Conservation (phyloP, 2,797 vertebrate species). For the Mycteria americana region DNA sequence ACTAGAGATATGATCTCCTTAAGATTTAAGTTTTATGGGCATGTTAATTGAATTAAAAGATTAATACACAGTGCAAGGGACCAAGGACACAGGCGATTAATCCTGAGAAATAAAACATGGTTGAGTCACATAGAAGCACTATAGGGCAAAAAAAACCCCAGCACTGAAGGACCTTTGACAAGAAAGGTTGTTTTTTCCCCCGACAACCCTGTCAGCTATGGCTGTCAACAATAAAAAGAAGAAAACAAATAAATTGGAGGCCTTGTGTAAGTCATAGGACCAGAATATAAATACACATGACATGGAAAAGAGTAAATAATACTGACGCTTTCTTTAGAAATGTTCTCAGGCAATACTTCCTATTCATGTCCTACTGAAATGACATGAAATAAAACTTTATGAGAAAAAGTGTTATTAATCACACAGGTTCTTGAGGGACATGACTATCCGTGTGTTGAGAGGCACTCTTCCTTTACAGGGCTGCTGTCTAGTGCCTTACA, state of each 20-base stretch:
- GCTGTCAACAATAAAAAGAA: constrained; percentile 48
- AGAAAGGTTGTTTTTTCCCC: constrained; percentile 43
- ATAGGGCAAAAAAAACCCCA: background rate
- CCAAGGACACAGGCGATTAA: constrained; percentile 33
- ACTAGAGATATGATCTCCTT: background rate
- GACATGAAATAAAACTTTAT: constrained; percentile 1
- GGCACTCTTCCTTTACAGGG: background rate
- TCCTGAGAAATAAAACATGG: constrained; percentile 44
- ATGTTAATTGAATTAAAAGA: constrained; percentile 53
- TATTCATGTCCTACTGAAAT: constrained; percentile 6
- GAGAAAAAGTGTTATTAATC: background rate
- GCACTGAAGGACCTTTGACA: constrained; percentile 44
- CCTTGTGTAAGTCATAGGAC: constrained; percentile 58
- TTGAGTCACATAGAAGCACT: background rate
- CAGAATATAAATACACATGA: constrained; percentile 64
- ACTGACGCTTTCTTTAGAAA: constrained; percentile 45
- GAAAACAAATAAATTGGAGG: constrained; percentile 69
- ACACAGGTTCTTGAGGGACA: background rate
- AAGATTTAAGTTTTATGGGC: constrained; percentile 5
- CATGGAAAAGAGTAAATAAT: constrained; percentile 51
- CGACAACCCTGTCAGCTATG: constrained; percentile 21
- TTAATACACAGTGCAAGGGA: constrained; percentile 12
- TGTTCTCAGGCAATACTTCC: constrained; percentile 22
- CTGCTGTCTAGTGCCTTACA: background rate
- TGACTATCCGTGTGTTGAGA: background rate